phyloP scores from a whole-genome alignment of 92 coral and sea anemone species.

The Pocillopora meandrina region DNA sequence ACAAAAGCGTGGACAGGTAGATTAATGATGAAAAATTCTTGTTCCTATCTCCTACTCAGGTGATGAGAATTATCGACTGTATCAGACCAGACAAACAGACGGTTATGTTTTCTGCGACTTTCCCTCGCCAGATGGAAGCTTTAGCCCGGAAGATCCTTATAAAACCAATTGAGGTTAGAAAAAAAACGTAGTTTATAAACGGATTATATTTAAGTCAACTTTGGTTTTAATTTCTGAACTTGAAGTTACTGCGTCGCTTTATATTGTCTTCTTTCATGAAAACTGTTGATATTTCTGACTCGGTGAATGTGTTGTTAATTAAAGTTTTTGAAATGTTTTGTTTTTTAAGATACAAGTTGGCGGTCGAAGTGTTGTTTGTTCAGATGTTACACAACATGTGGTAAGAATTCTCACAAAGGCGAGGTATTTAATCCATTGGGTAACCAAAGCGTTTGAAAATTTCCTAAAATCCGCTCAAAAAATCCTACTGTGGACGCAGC shows the following conservation, averaged over 20 bases:
- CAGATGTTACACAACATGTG: slow-evolving; percentile 94
- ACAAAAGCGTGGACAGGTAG: no score
- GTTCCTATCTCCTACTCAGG: slow-evolving; percentile 48
- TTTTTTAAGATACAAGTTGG: slow-evolving; percentile 91
- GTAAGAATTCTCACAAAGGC: slow-evolving; percentile 46
- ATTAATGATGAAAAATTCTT: no score
- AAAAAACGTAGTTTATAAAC: no score
- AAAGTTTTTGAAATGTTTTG: background rate
- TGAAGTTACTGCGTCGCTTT: no score
- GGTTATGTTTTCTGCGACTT: slow-evolving; percentile 96
- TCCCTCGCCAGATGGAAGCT: slow-evolving; percentile 98
- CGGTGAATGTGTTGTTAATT: background rate
- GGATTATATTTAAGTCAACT: no score
- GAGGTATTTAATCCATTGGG: no score
- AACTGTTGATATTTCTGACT: background rate
- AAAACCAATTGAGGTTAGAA: slow-evolving; percentile 82
- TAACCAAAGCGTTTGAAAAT: no score
- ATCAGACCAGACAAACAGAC: slow-evolving; percentile 97
- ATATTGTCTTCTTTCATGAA: background rate
- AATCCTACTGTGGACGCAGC: no score
- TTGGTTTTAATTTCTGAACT: no score
- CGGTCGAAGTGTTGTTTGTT: slow-evolving; percentile 96
- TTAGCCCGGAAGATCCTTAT: slow-evolving; percentile 88
- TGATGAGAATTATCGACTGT: slow-evolving; percentile 92
- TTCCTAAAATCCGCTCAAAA: no score